phyloP scores from a whole-genome alignment of 2,113 vertebrate species.

The Dissostichus mawsoni region DNA sequence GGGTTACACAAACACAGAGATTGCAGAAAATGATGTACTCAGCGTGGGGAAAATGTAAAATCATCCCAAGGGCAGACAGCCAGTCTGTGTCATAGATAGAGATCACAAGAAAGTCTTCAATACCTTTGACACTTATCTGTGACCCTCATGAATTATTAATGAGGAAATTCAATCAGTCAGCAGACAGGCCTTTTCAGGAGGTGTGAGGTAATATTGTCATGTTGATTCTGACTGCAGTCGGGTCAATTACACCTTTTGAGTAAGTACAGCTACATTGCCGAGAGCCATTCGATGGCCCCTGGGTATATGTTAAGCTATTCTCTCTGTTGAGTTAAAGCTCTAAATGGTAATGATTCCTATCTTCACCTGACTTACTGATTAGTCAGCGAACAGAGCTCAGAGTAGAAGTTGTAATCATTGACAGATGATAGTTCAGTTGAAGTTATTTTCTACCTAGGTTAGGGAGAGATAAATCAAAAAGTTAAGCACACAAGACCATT shows the following conservation, averaged over 20 bases:
- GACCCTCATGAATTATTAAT: constrained; percentile 69
- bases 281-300: neutral
- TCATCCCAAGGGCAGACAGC: neutral
- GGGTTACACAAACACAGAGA: neutral
- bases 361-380: neutral
- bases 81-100: constrained; percentile 15
- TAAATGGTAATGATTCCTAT: neutral
- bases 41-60: constrained; percentile 1
- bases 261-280: constrained; percentile 16
- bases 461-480: neutral
- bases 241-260: constrained; percentile 6
- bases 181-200: constrained; percentile 19
- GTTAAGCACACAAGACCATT: neutral
- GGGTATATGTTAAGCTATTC: constrained; percentile 6
- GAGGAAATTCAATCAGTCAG: constrained; percentile 41
- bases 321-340: neutral
- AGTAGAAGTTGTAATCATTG: constrained; percentile 18
- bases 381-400: constrained; percentile 4
- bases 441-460: constrained; percentile 1
- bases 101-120: constrained; percentile 39
- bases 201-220: constrained; percentile 46
- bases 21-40: neutral
- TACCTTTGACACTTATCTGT: constrained; percentile 38
- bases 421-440: neutral
- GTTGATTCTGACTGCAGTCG: constrained; percentile 35